phyloP scores from a whole-genome alignment of 92 coral and sea anemone species.

The Epizoanthus scotinus region DNA sequence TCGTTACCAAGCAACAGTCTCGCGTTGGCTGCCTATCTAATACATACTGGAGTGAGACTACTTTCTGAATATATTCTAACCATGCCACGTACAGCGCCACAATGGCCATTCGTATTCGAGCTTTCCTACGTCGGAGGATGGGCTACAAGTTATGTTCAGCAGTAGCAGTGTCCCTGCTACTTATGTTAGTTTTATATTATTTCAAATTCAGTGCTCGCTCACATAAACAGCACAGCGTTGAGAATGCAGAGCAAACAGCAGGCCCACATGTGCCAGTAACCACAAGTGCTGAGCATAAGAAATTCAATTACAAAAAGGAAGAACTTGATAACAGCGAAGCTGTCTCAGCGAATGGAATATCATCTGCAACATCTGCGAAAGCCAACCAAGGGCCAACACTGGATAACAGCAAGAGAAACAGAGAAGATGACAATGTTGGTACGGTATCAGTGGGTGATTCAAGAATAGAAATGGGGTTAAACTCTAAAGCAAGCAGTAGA shows the following conservation, averaged over 20 bases:
- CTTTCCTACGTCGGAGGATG: conserved; percentile 26
- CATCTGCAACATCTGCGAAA: background rate
- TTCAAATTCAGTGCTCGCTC: background rate
- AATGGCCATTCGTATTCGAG: conserved; percentile 31
- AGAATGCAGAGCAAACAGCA: background rate
- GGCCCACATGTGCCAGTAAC: background rate
- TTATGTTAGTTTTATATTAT: conserved; percentile 13
- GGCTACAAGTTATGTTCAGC: conserved; percentile 1
- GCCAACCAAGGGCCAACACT: conserved; percentile 6
- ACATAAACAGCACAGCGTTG: background rate
- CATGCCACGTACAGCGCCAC: conserved; percentile 24
- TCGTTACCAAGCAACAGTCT: conserved; percentile 7
- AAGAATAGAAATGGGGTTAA: background rate
- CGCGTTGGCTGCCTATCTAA: background rate
- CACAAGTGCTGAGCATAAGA: no score
- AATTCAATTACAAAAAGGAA: background rate
- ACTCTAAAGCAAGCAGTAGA: background rate
- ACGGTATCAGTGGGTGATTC: background rate
- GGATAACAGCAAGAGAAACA: background rate
- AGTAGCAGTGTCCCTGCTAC: background rate
- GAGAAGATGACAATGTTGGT: background rate
- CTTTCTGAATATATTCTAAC: conserved; percentile 11
- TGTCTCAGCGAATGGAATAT: background rate
- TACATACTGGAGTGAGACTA: background rate
- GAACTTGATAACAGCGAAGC: background rate